Conservation (phyloP, 2,113 vertebrate genomes). For the Hymenochirus boettgeri region DNA sequence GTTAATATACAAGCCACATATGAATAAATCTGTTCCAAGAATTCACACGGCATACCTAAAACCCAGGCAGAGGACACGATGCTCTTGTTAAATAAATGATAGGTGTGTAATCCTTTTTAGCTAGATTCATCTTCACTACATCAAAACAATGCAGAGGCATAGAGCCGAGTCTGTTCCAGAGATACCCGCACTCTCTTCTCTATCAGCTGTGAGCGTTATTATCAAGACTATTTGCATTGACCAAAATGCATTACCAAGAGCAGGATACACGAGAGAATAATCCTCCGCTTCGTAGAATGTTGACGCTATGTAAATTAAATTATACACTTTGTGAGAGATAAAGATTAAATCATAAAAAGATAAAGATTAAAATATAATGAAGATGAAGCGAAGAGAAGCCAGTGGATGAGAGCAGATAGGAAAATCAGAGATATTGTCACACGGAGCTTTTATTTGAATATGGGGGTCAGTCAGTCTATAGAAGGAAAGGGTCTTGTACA, state of each 20-base stretch:
- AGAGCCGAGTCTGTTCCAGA: constrained; percentile 23
- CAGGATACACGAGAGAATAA: constrained; percentile 3
- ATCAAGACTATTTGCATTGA: constrained; percentile 29
- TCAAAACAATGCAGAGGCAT: constrained; percentile 40
- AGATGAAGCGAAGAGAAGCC: background rate
- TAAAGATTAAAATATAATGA: constrained; percentile 4
- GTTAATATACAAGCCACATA: constrained; percentile 44
- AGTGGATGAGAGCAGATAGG: constrained; percentile 3
- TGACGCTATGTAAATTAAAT: constrained; percentile 8
- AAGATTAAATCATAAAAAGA: constrained; percentile 13
- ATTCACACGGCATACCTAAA: constrained; percentile 43
- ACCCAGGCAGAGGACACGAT: constrained; percentile 37
- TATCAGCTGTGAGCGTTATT: constrained; percentile 14
- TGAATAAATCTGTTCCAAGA: constrained; percentile 44
- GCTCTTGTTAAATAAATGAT: constrained; percentile 45
- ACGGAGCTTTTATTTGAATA: too few species aligned
- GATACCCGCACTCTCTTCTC: constrained; percentile 11
- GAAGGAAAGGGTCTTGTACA: too few species aligned
- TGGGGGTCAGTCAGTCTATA: too few species aligned
- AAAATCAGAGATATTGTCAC: too few species aligned
- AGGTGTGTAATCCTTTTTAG: constrained; percentile 44
- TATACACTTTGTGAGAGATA: constrained; percentile 13
- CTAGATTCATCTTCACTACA: constrained; percentile 43
- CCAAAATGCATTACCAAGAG: constrained; percentile 25
- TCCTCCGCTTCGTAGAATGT: constrained; percentile 24